phyloP scores from a whole-genome alignment of 2,797 vertebrate species.

The Bufotes viridis region DNA sequence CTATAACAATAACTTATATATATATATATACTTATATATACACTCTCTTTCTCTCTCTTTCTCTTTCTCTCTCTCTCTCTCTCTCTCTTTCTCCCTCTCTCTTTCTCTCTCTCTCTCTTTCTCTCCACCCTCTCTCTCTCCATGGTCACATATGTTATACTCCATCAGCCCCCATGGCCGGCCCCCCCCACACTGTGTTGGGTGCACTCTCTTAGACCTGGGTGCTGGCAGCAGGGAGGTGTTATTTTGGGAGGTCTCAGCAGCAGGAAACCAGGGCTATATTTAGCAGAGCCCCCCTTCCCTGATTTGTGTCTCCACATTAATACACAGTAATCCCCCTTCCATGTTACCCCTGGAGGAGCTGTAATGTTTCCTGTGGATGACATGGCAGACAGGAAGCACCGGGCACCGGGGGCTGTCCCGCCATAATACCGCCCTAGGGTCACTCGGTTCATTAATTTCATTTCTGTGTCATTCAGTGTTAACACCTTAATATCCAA shows the following conservation, averaged over 20 bases:
- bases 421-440: background rate
- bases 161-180: no score
- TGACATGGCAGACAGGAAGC: constrained; percentile 18
- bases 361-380: constrained; percentile 42
- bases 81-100: no score
- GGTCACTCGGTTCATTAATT: background rate
- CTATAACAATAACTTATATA: no score
- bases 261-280: constrained; percentile 74
- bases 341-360: constrained; percentile 29
- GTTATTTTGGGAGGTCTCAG: constrained; percentile 32
- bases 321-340: constrained; percentile 33
- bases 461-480: background rate
- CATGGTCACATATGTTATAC: no score
- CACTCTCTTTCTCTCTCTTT: no score
- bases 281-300: constrained; percentile 72
- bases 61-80: no score
- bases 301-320: constrained; percentile 37
- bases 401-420: background rate
- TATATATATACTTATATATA: no score
- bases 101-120: no score
- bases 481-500: background rate
- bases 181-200: no score
- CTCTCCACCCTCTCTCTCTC: no score
- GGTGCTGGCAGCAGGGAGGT: background rate
- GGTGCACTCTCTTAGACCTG: background rate